Evolutionary conservation across 2,113 vertebrate species (phyloP), one percentile per base, ranked within the genome.

Genomic region (Chionomys nivalis): DNA sequence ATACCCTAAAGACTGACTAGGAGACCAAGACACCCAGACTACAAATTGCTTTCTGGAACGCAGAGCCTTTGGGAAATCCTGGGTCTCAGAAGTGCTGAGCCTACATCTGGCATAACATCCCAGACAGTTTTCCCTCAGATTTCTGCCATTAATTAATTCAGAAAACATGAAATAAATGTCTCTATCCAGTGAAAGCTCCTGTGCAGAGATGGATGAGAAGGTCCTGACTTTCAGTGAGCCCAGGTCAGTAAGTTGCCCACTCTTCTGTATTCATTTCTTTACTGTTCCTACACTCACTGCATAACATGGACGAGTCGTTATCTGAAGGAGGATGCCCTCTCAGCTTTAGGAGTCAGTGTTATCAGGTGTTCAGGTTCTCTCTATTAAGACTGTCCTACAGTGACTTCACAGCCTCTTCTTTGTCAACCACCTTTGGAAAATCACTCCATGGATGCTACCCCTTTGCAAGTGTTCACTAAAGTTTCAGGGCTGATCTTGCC

Each of bases 131-230:
- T 55, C 21, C 31, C 39, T 81, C 16, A 72, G 6, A 76, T 58
- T 72, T 55, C 3, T 9, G 23, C 49, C 33, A 89, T 90, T 87
- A 89, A 81, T 81, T 89, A 73, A 94, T 79, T 96, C 33, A 73
- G 65, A 94, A 90, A 90, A 83, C 42, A 79, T 31, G 79, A 2
- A 89, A 12, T 87, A 79, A 92, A 49, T 31, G 8, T 47, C 75
- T 81, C 13, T 87, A 16, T 85, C 89, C 19, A 5, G 85, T 10
- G 70, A 16, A 47, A 85, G 76, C n/a, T 9, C 23, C 33, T 23
- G 39, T 85, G 33, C 42, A 72, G 39, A 82, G n/a, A 66, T 89
- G 10, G 94, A 3, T 21, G 88, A 36, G 36, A 68, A 63, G 31
- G 14, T 36, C 31, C 36, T 23, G 1, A 2, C 33, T 73, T 42